phyloP scores from a whole-genome alignment of 2,888 invertebrate species.

The Pammene fasciana region DNA sequence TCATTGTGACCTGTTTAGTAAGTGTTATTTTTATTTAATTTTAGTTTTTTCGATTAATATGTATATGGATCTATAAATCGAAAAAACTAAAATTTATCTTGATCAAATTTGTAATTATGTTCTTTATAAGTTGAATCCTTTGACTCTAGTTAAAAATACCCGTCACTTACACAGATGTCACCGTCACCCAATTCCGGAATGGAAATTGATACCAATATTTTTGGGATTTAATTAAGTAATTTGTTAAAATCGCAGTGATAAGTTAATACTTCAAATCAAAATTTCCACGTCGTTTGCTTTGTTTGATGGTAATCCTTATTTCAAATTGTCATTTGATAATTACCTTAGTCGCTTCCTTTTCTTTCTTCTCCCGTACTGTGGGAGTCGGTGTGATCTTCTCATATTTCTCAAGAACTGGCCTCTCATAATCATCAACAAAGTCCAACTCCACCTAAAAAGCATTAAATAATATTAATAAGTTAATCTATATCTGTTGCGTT shows the following conservation, averaged over 20 bases:
- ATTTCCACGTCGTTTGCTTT: too few species aligned
- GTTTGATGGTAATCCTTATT: too few species aligned
- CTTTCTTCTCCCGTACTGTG: constrained; percentile 73
- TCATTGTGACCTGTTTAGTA: constrained; percentile 68
- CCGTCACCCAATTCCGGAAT: too few species aligned
- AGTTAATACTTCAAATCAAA: too few species aligned
- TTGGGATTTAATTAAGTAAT: too few species aligned
- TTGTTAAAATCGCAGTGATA: too few species aligned
- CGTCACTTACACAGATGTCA: too few species aligned
- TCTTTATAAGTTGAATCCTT: too few species aligned
- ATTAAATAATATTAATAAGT: constrained; percentile 24
- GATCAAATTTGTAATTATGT: too few species aligned
- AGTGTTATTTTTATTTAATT: constrained; percentile 4
- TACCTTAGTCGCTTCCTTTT: constrained; percentile 72
- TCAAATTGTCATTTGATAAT: constrained; percentile 14
- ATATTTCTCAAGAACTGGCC: constrained; percentile 88
- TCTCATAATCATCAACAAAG: constrained; percentile 88
- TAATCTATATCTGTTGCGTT: neutral
- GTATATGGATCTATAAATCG: neutral
- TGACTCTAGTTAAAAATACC: too few species aligned
- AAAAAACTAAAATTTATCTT: too few species aligned
- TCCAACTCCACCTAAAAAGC: constrained; percentile 71
- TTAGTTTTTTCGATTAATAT: neutral
- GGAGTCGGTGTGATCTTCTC: constrained; percentile 83
- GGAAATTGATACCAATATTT: too few species aligned